These are phyloP conservation scores for Hemithea aestivaria DNA, from an alignment of 2,888 invertebrate species.

Conservation along the genomic window DNA sequence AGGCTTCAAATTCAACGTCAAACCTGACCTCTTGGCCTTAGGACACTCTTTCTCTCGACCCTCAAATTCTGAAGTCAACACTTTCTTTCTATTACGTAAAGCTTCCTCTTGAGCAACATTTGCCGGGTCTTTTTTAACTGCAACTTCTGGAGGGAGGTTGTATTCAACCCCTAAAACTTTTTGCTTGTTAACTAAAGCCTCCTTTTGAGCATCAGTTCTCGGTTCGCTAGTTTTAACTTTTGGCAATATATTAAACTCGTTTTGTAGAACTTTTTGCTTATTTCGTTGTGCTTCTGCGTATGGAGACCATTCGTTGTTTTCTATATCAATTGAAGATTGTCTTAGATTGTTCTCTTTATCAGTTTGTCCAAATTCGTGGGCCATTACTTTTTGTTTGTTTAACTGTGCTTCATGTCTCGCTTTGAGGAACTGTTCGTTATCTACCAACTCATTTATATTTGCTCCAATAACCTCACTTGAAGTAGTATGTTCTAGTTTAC, in stretches of 20 bases:
- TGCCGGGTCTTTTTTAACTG: constrained; percentile 42
- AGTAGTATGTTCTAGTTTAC: constrained; percentile 37
- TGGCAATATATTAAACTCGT: constrained; percentile 42
- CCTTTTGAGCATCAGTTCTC: constrained; percentile 72
- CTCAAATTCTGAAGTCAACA: constrained; percentile 42
- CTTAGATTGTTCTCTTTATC: constrained; percentile 55
- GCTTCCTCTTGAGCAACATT: constrained; percentile 66
- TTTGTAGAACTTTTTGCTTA: constrained; percentile 55
- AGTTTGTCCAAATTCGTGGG: constrained; percentile 63
- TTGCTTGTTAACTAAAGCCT: constrained; percentile 80
- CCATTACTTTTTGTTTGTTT: constrained; percentile 75
- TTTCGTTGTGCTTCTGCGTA: constrained; percentile 58
- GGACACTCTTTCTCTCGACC: constrained; percentile 16
- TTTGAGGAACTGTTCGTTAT: constrained; percentile 53
- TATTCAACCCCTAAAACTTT: constrained; percentile 82
- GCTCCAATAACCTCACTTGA: constrained; percentile 58
- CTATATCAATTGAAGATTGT: constrained; percentile 31
- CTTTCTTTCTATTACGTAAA: constrained; percentile 50
- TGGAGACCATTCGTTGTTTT: constrained; percentile 49
- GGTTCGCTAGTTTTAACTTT: constrained; percentile 35
- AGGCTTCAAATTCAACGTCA: constrained; percentile 66
- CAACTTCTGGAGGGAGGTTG: constrained; percentile 53
- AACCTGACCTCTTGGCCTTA: constrained; percentile 45
- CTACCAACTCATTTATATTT: constrained; percentile 42
- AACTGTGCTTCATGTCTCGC: constrained; percentile 63